These are phyloP conservation scores for Heliconius sara DNA, from an alignment of 2,888 invertebrate genomes.

Conservation along the genomic window DNA sequence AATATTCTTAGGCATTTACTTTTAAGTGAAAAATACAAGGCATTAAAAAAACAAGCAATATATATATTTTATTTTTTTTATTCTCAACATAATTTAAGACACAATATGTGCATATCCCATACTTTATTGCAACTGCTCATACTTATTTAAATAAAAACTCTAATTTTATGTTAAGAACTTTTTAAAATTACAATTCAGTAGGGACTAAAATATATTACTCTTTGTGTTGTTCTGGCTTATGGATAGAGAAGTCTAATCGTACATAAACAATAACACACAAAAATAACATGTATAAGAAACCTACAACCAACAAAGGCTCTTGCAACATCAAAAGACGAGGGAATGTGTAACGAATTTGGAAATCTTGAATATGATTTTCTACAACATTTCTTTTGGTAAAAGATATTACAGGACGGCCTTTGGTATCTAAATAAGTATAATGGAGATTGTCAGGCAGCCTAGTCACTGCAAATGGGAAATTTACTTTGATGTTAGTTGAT, in stretches of 20 bases:
- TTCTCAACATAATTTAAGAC: constrained; percentile 38
- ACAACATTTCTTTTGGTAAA: constrained; percentile 93
- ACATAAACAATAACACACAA: constrained; percentile 96
- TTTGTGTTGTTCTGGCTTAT: constrained; percentile 86
- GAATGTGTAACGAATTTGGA: constrained; percentile 95
- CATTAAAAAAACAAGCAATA: neutral
- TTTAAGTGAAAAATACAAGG: neutral
- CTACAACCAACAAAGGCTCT: constrained; percentile 95
- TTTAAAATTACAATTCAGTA: constrained; percentile 43
- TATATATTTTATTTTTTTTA: constrained; percentile 33
- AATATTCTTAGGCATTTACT: no score
- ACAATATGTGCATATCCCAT: constrained; percentile 28
- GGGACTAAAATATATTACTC: constrained; percentile 65
- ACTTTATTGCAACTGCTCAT: constrained; percentile 28
- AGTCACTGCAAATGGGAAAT: constrained; percentile 91
- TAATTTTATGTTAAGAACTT: constrained; percentile 3
- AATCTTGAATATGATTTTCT: constrained; percentile 98
- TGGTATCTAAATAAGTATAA: constrained; percentile 97
- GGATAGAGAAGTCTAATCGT: constrained; percentile 97
- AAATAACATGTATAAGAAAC: constrained; percentile 95
- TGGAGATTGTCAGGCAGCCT: constrained; percentile 90
- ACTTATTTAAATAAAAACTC: constrained; percentile 19
- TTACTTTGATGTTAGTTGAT: constrained; percentile 90
- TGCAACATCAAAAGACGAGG: constrained; percentile 93
- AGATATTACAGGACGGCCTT: constrained; percentile 94